Percentiles rank a stretch among this genome's conserved stretches.
These are phyloP conservation scores for Rhizomys pruinosus DNA, from an alignment of 2,113 vertebrate species.

Conservation along the genomic window DNA sequence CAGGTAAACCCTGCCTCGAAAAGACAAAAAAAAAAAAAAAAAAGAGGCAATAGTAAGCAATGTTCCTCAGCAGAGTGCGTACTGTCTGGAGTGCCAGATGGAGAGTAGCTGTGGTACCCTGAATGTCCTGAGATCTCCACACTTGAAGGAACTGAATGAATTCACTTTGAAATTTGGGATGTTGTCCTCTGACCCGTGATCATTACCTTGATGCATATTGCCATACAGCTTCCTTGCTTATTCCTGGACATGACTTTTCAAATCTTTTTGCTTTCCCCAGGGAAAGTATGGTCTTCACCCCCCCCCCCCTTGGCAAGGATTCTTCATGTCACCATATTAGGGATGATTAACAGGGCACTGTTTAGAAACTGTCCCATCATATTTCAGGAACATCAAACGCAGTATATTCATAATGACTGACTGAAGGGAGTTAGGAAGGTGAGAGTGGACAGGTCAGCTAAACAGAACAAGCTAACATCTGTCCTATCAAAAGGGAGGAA, in stretches of 20 bases:
- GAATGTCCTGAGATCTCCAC: background rate
- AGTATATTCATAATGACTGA: background rate
- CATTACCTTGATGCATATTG: background rate
- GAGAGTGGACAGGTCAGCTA: background rate
- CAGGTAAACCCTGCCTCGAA: no score
- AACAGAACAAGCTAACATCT: background rate
- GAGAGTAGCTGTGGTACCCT: background rate
- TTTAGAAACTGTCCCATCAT: background rate
- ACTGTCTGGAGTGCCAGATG: background rate
- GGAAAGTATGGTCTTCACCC: background rate
- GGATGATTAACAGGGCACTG: background rate
- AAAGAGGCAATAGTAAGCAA: background rate
- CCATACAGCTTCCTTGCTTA: background rate
- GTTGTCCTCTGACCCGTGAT: background rate
- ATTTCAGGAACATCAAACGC: background rate
- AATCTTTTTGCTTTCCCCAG: background rate
- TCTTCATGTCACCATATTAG: background rate
- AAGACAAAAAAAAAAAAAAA: no score
- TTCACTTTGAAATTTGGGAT: background rate
- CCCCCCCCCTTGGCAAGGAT: background rate
- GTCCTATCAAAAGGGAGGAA: background rate
- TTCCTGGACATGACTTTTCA: background rate
- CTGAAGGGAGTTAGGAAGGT: background rate
- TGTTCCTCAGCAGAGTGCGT: no score
- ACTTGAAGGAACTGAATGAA: background rate